phyloP scores from a whole-genome alignment of 2,113 vertebrate genomes.

The Dasyprocta punctata region DNA sequence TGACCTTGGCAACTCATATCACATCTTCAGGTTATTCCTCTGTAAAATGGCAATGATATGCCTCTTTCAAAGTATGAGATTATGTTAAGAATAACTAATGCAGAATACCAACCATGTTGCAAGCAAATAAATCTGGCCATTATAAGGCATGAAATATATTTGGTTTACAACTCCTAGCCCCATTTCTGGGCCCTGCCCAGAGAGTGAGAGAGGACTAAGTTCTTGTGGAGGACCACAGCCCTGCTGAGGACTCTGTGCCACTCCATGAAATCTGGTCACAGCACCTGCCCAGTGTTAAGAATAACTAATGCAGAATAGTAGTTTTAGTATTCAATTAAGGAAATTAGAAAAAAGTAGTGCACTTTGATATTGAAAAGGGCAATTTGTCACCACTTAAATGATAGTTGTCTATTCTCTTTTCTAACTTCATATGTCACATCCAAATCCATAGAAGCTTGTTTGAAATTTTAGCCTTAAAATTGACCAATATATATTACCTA shows the following conservation, averaged over 20 bases:
- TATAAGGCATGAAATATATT: neutral
- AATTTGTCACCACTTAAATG: neutral
- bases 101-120: neutral
- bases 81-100: neutral
- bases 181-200: fast-evolving
- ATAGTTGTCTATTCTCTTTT: neutral
- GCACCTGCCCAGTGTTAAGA: neutral
- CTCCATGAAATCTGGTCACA: neutral
- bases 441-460: neutral
- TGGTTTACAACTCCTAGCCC: neutral
- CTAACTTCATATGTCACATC: neutral
- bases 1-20: neutral
- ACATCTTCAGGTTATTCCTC: neutral
- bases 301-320: too few relatives aligned
- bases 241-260: neutral
- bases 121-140: neutral
- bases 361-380: neutral
- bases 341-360: conserved; percentile 13
- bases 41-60: neutral
- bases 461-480: conserved; percentile 49
- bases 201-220: neutral
- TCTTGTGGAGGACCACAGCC: too few relatives aligned
- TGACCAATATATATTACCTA: neutral
- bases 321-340: conserved; percentile 23
- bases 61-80: neutral